These are phyloP conservation scores for Borostomias antarcticus DNA, from an alignment of 2,797 vertebrate genomes.

Conservation along the genomic window DNA sequence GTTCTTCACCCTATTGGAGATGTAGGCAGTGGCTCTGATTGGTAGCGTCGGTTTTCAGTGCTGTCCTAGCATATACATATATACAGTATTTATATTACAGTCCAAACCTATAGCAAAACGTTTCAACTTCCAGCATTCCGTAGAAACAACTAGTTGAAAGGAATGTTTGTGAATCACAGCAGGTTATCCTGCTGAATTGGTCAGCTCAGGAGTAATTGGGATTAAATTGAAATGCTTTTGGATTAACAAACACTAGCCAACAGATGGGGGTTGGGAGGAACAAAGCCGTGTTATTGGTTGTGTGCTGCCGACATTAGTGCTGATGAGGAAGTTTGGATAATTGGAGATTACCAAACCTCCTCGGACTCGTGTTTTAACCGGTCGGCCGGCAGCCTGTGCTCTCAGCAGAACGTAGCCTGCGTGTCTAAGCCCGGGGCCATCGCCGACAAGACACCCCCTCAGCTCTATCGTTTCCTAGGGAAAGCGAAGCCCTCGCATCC, in stretches of 20 bases:
- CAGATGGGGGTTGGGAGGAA: background rate
- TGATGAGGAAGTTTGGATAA: background rate
- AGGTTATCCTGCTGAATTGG: background rate
- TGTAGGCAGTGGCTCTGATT: no score
- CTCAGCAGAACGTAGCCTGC: no score
- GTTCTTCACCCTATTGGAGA: no score
- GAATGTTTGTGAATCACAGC: background rate
- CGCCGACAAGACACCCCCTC: no score
- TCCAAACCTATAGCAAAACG: background rate
- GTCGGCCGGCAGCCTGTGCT: background rate
- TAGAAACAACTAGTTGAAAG: background rate
- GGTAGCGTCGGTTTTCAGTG: no score
- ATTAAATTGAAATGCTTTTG: slow-evolving; percentile 2
- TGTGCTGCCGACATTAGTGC: background rate
- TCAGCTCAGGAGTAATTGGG: background rate
- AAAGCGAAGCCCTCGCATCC: no score
- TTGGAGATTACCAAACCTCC: slow-evolving; percentile 9
- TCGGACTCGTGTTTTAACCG: background rate
- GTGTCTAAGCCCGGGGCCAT: no score
- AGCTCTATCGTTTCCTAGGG: no score
- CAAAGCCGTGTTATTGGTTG: background rate
- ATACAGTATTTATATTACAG: no score
- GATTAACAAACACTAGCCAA: background rate
- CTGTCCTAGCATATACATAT: no score
- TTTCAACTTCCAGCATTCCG: background rate